phyloP scores from a whole-genome alignment of 2,797 vertebrate genomes.

The Falco biarmicus region DNA sequence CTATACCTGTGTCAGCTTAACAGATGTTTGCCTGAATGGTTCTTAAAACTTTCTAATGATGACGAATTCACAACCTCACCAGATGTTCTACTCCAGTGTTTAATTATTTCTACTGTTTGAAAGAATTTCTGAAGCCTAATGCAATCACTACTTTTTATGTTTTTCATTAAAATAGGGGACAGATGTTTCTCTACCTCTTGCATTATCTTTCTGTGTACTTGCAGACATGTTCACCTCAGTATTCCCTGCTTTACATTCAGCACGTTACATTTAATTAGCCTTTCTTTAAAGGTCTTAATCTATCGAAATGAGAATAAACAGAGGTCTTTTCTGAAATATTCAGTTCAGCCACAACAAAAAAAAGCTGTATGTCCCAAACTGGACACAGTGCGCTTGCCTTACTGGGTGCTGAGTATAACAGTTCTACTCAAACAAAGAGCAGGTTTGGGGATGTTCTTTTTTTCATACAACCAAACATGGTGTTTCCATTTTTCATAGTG shows the following conservation, averaged over 20 bases:
- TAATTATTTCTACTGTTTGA: slow-evolving; percentile 2
- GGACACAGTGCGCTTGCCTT: not conserved
- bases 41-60: slow-evolving; percentile 28
- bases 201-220: not conserved
- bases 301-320: not conserved
- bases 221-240: not conserved
- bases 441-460: not conserved
- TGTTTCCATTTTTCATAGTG: not conserved
- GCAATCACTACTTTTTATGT: not conserved
- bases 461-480: not conserved
- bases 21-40: slow-evolving; percentile 27
- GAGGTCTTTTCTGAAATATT: not conserved
- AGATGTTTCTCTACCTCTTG: not conserved
- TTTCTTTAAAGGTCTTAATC: not conserved
- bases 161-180: not conserved
- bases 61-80: not conserved
- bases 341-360: not conserved
- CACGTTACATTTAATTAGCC: rapidly evolving
- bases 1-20: not conserved
- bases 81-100: slow-evolving; percentile 22
- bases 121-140: slow-evolving; percentile 29
- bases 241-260: not conserved
- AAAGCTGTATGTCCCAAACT: not conserved
- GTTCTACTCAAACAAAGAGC: not conserved
- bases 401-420: not conserved